Percentiles rank a stretch among this genome's conserved stretches.
These are phyloP conservation scores for Xestoiulus laeticollis DNA, from an alignment of 2,888 invertebrate genomes.

Conservation along the genomic window DNA sequence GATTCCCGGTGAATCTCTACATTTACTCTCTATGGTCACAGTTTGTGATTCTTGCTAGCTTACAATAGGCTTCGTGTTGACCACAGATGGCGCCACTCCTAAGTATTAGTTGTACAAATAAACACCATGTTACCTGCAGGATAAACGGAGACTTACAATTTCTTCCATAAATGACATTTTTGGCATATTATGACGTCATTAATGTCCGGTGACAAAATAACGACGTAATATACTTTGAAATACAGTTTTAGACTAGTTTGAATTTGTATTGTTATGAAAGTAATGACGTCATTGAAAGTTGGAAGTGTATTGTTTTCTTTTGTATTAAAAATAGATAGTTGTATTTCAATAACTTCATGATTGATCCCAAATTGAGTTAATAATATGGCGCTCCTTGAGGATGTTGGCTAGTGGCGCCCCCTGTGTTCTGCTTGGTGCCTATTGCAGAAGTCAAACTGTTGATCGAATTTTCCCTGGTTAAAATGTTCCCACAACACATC, in stretches of 20 bases:
- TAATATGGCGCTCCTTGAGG: background rate
- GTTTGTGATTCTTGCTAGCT: background rate
- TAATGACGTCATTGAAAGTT: too few species aligned
- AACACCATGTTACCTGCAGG: too few species aligned
- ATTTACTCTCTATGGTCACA: background rate
- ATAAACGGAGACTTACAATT: too few species aligned
- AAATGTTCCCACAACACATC: background rate
- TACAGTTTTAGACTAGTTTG: too few species aligned
- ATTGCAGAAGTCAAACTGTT: background rate
- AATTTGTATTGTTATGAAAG: too few species aligned
- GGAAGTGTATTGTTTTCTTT: too few species aligned
- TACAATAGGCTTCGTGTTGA: background rate
- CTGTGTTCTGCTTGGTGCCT: background rate
- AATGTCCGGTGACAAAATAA: too few species aligned
- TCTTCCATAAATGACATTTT: too few species aligned
- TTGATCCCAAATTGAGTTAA: background rate
- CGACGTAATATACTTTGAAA: too few species aligned
- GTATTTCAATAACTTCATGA: too few species aligned
- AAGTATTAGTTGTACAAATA: background rate
- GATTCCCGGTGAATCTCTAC: slow-evolving; percentile 11
- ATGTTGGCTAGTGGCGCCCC: background rate
- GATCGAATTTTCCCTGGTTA: background rate
- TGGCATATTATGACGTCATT: too few species aligned
- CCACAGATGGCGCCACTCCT: background rate
- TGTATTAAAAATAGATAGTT: too few species aligned